phyloP scores from a whole-genome alignment of 2,797 vertebrate species.

The Momotus momota region DNA sequence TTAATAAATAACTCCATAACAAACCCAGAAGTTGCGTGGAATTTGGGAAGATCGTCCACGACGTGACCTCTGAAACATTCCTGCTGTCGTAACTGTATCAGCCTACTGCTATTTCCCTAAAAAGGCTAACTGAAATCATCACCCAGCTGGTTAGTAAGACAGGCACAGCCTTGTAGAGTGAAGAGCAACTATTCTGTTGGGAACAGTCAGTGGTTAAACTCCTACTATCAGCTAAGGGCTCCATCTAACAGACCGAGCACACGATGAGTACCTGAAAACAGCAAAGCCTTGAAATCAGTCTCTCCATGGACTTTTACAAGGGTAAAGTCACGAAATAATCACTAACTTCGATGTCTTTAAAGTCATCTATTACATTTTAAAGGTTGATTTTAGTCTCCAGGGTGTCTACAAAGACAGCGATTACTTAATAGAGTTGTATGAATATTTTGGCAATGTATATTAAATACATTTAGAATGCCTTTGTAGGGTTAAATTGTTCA shows the following conservation, averaged over 20 bases:
- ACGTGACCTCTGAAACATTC: neutral
- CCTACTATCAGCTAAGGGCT: neutral
- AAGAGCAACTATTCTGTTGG: rapidly evolving
- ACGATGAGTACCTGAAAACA: neutral
- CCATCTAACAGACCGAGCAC: neutral
- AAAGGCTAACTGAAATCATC: neutral
- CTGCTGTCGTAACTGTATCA: neutral
- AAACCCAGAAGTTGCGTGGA: neutral
- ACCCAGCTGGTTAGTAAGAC: neutral
- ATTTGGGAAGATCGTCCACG: neutral
- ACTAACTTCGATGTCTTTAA: neutral
- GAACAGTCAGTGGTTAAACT: neutral
- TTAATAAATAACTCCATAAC: neutral
- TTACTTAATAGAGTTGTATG: neutral
- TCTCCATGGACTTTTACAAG: neutral
- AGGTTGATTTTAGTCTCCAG: conserved; percentile 6
- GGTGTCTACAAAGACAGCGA: neutral
- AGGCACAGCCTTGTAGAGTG: rapidly evolving
- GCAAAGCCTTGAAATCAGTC: neutral
- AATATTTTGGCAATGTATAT: neutral
- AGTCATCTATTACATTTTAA: neutral
- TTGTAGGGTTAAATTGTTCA: neutral
- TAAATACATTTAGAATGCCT: neutral
- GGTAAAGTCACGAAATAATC: neutral
- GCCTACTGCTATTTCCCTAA: neutral